Evolutionary conservation across 2,113 vertebrate genomes (phyloP).

Genomic region (Paraplagusia blochii): DNA sequence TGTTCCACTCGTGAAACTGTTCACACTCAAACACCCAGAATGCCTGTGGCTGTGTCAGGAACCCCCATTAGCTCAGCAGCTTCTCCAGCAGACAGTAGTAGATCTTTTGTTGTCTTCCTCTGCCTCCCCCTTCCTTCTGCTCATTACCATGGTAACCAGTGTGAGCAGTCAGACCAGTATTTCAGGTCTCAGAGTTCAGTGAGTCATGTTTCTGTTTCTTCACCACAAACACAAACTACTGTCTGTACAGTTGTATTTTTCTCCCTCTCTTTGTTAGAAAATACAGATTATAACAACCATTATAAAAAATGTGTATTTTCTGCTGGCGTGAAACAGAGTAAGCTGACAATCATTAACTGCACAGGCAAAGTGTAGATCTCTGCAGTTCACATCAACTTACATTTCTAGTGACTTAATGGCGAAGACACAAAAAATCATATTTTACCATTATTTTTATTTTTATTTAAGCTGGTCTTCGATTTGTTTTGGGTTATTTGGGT

Average conservation of each 20-base stretch:
- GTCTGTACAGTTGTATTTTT: neutral
- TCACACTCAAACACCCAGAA: slow-evolving; percentile 19
- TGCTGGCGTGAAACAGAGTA: too few species aligned
- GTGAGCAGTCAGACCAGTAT: slow-evolving; percentile 23
- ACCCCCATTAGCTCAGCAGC: neutral
- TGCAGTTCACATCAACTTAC: too few species aligned
- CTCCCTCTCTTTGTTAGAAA: neutral
- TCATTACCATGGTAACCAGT: slow-evolving; percentile 3
- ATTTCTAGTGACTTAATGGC: too few species aligned
- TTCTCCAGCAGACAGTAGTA: neutral
- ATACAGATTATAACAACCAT: neutral
- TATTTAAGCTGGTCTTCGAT: too few species aligned
- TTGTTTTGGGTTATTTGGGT: too few species aligned
- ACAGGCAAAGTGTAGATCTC: too few species aligned
- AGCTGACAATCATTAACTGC: too few species aligned
- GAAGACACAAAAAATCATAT: too few species aligned
- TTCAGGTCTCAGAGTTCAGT: slow-evolving; percentile 24
- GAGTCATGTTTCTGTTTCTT: slow-evolving; percentile 24
- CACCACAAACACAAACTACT: neutral
- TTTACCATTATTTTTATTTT: too few species aligned
- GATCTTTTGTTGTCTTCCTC: neutral
- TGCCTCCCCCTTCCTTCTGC: neutral
- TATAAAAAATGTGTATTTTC: too few species aligned
- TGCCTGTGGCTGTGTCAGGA: neutral
- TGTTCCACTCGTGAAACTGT: too few species aligned